Percentiles rank a stretch among this genome's conserved stretches.
Conservation (phyloP, 1,140 invertebrate species). For the Catajapyx aquilonaris region DNA sequence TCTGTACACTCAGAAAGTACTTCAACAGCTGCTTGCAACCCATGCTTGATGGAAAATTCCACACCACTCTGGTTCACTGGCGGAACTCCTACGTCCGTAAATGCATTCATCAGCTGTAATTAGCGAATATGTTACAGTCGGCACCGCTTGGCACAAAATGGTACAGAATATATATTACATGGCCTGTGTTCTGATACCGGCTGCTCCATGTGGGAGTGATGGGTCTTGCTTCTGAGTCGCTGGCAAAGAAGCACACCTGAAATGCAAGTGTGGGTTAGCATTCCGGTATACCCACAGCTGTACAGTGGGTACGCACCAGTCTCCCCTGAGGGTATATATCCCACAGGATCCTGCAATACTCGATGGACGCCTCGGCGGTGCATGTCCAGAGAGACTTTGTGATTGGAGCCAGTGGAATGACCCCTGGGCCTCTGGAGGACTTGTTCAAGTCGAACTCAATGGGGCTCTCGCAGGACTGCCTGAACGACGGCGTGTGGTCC, state of each 20-base stretch:
- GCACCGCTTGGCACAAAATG: too few relatives aligned
- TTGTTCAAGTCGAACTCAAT: conserved; percentile 76
- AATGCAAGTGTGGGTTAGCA: too few relatives aligned
- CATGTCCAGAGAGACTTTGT: conserved; percentile 87
- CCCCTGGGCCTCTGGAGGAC: conserved; percentile 33
- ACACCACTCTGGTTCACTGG: conserved; percentile 19
- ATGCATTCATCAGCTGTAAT: conserved; percentile 5
- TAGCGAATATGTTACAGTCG: too few relatives aligned
- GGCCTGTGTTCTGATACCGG: too few relatives aligned
- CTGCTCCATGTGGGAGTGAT: too few relatives aligned
- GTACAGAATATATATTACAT: too few relatives aligned
- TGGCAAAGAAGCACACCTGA: too few relatives aligned
- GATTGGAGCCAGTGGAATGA: conserved; percentile 53
- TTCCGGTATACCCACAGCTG: too few relatives aligned
- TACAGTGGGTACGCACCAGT: conserved; percentile 46
- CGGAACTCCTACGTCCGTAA: conserved; percentile 12
- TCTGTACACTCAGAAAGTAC: conserved; percentile 60
- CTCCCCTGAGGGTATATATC: conserved; percentile 78
- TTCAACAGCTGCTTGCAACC: conserved; percentile 68
- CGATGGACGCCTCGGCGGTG: conserved; percentile 76
- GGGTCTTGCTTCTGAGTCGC: too few relatives aligned
- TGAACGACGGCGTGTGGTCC: conserved; percentile 77
- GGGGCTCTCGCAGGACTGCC: conserved; percentile 60
- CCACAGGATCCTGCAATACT: conserved; percentile 91
- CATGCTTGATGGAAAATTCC: conserved; percentile 57